Base-by-base conservation (phyloP, 30 jellyfish, hydroid and myxozoan species). In the Catostylus mosaicus region DNA sequence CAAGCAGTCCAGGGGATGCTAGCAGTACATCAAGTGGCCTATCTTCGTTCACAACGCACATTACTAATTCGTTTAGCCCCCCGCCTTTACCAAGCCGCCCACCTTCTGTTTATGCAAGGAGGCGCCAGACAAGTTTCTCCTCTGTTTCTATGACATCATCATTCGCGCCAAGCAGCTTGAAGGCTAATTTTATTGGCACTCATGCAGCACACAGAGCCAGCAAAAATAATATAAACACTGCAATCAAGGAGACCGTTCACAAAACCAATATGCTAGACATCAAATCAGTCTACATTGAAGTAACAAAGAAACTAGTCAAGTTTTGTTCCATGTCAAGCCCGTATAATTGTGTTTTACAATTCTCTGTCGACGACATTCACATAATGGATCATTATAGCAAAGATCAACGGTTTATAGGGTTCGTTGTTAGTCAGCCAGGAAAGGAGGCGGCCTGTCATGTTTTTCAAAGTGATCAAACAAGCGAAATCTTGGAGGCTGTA, bases 381-480 rank as follows among this genome's bases (percentile, higher is more conserved):
- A 2, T 43, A 32, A 32, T 88, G 88, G 99, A 78, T 24, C 77
- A 51, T 30, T 89, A 38, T 61, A 56, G 66, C 60, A 94, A 94
- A 66, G 96, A 94, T 78, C 67, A 71, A 30, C 73, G 80, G 9
- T 77, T 87, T 30, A n/a, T 94, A 61, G 99, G 99, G 2, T 57
- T 94, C 51, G 66, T 94, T 47, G 93, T 94, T 10, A 63, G 97
- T 18, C 78, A 82, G 47, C 96, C 99, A 14, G 96, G 96, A 20
- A 84, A 88, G 29, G 99, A 94, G 31, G 99, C 96, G n/a, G 66
- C 48, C 29, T 94, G 99, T 52, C 73, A 94, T 60, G 97, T 94
- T 19, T 57, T 94, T 1, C 96, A 83, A 31, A 84, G 97, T 63
- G 99, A 94, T 27, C 92, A 88, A 38, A 74, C 99, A n/a, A 54